Base-by-base conservation (phyloP, 2,797 vertebrate genomes). In the Nannoperca australis region DNA sequence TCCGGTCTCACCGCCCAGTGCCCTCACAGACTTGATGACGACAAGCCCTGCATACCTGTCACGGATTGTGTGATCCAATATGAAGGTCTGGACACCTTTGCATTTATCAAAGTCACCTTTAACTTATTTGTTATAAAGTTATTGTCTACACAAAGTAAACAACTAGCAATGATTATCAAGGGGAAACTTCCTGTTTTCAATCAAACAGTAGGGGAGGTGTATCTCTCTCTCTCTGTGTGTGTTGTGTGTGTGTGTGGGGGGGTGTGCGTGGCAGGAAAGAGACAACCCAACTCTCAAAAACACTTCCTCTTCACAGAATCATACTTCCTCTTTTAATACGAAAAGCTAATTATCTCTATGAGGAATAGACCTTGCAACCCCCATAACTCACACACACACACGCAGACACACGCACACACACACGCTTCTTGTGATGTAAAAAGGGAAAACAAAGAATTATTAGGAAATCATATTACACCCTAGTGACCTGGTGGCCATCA, bases 291-390 rank as follows among this genome's bases (percentile, higher is more conserved):
- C 32, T 47, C 42, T 80, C 50, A 30, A 59, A 87, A 79, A 83
- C 80, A 85, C 89, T 89, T 90, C 85, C 85, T 82, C 69, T n/a
- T 76, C 55, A 69, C 45, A 78, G 60, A 81, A 47, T 75, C 59
- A 34, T 40, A 73, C 82, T 89, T 89, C 82, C 84, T 79, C 79
- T 85, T 78, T 44, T 14, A 59, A 12, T 24, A 22, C n/a, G 15
- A 78, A 70, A 62, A 24, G 18, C 47, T 44, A 63, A 45, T 40
- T 42, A 47, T 47, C 24, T 54, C 32, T 54, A 34, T 47, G 30
- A 59, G 69, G 22, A 65, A 67, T 62, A 71, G 36, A 71, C 20
- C 1, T 20, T 50, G 14, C 24, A n/a, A 24, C 32, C 20, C 44
- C 44, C 18, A 20, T 8, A 58, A 32, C 51, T 4, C 58, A 20